Evolutionary conservation across 2,113 vertebrate species (phyloP).

Genomic region (Ochotona princeps): DNA sequence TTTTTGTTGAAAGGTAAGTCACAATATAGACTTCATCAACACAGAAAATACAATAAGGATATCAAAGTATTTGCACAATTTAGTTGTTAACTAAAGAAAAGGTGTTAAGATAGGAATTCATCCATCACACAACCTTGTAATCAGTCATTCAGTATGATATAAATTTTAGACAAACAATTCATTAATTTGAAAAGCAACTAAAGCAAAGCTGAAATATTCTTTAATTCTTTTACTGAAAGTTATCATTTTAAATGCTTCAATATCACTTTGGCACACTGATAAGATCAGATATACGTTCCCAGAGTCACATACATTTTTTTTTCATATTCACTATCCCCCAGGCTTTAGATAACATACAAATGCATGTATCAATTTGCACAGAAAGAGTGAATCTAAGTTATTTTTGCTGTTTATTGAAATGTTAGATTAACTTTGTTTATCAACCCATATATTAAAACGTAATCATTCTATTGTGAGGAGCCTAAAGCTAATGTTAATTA

Average conservation of each 20-base stretch:
- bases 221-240: slow-evolving; percentile 56
- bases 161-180: background rate
- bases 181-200: slow-evolving; percentile 35
- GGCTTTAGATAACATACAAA: slow-evolving; percentile 73
- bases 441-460: slow-evolving; percentile 87
- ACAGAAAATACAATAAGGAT: background rate
- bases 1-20: background rate
- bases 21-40: background rate
- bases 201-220: background rate
- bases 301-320: background rate
- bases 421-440: slow-evolving; percentile 86
- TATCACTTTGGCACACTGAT: slow-evolving; percentile 26
- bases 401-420: slow-evolving; percentile 76
- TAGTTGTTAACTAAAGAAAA: background rate
- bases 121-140: too few relatives aligned
- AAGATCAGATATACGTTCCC: background rate
- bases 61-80: background rate
- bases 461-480: slow-evolving; percentile 87
- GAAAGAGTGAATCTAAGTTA: slow-evolving; percentile 69
- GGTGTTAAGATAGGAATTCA: background rate
- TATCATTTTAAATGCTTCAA: slow-evolving; percentile 31
- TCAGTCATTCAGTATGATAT: background rate
- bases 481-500: slow-evolving; percentile 89
- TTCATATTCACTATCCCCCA: background rate
- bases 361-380: slow-evolving; percentile 78